Evolutionary conservation across 2,888 invertebrate species (phyloP).

Genomic region (Graphium colonna): DNA sequence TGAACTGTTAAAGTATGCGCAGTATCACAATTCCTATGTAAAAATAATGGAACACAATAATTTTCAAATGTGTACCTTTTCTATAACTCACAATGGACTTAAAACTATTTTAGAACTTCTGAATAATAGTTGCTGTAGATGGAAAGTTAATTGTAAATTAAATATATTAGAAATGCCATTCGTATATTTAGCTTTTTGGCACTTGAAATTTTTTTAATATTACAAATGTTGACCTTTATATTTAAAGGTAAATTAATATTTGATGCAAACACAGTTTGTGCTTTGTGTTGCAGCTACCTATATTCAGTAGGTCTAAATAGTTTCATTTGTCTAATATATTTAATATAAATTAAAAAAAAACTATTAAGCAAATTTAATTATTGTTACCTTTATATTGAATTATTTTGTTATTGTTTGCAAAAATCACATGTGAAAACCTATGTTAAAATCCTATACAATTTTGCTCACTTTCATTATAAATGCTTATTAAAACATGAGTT

Average conservation of each 20-base stretch:
- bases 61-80: constrained; percentile 1
- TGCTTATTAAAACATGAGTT: neutral
- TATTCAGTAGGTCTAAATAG: constrained; percentile 24
- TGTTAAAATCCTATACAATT: constrained; percentile 2
- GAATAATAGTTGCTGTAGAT: constrained; percentile 20
- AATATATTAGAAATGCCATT: constrained; percentile 17
- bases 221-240: constrained; percentile 7
- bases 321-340: constrained; percentile 16
- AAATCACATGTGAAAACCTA: constrained; percentile 1
- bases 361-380: constrained; percentile 9
- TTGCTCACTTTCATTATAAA: constrained; percentile 1
- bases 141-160: constrained; percentile 17
- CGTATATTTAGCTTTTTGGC: constrained; percentile 19
- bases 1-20: neutral
- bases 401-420: constrained; percentile 9
- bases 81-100: constrained; percentile 7
- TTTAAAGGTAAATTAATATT: neutral
- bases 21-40: constrained; percentile 11
- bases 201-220: constrained; percentile 14
- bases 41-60: constrained; percentile 4
- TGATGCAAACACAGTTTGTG: neutral
- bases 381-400: constrained; percentile 16
- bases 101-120: constrained; percentile 23
- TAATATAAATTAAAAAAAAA: constrained; percentile 12
- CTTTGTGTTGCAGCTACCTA: constrained; percentile 11